Evolutionary conservation across 2,888 invertebrate species (phyloP).

Genomic region (Mylabris sibirica): DNA sequence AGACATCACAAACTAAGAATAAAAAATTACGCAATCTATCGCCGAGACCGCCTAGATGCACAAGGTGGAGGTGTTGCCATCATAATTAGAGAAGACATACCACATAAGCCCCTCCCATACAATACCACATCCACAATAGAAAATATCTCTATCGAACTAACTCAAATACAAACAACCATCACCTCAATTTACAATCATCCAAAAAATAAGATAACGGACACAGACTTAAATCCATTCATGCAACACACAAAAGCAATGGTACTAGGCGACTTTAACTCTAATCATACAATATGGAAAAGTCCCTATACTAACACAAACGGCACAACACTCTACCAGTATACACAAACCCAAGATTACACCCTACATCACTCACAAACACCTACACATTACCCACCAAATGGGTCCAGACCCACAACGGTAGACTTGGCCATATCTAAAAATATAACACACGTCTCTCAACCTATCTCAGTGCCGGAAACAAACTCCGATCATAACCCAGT

Average conservation of each 20-base stretch:
- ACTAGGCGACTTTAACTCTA: neutral
- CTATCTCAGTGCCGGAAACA: neutral
- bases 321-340: neutral
- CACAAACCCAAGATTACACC: neutral
- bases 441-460: neutral
- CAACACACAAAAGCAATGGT: neutral
- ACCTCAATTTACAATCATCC: neutral
- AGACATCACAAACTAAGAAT: neutral
- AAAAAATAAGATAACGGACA: neutral
- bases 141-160: neutral
- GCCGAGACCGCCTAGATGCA: neutral
- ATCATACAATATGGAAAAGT: neutral
- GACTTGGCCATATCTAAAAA: neutral
- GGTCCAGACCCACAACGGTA: neutral
- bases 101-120: neutral
- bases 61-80: slow-evolving; percentile 17
- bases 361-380: neutral
- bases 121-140: neutral
- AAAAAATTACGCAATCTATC: neutral
- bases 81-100: neutral
- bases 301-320: neutral
- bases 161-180: neutral
- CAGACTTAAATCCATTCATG: neutral
- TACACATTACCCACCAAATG: neutral
- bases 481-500: neutral